These are phyloP conservation scores for Tachuris rubrigastra DNA, from an alignment of 2,113 vertebrate species.

Conservation along the genomic window DNA sequence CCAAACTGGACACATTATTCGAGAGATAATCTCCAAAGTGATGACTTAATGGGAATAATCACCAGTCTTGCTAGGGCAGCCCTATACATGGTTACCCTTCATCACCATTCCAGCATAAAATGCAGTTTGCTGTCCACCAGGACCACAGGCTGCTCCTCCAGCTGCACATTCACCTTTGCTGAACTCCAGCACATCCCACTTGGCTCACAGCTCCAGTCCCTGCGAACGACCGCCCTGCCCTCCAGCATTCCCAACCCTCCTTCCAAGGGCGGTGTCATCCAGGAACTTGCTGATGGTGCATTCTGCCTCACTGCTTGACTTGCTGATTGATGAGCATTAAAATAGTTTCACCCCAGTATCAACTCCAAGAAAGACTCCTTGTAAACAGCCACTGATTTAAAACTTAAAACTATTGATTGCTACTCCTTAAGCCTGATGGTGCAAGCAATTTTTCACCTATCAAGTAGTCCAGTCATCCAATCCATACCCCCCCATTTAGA, in stretches of 20 bases:
- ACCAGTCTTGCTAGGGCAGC: background rate
- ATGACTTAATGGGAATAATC: background rate
- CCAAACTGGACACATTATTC: background rate
- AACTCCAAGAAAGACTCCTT: background rate
- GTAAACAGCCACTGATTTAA: background rate
- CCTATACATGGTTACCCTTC: accelerated
- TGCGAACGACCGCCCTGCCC: background rate
- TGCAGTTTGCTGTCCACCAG: background rate
- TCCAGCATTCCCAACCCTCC: background rate
- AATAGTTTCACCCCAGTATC: background rate
- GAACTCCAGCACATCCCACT: background rate
- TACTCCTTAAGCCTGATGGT: background rate
- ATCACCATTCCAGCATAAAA: background rate
- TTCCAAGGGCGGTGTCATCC: background rate
- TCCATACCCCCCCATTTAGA: accelerated
- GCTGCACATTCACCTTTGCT: background rate
- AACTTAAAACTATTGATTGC: background rate
- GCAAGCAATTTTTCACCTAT: background rate
- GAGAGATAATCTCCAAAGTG: background rate
- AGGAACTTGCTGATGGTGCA: background rate
- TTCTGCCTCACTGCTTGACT: background rate
- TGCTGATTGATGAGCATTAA: background rate
- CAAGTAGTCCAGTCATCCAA: background rate
- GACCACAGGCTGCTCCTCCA: background rate
- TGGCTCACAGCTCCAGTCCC: background rate